Evolutionary conservation across 2,797 vertebrate genomes (phyloP).

Genomic region (Steatocranus sp.): DNA sequence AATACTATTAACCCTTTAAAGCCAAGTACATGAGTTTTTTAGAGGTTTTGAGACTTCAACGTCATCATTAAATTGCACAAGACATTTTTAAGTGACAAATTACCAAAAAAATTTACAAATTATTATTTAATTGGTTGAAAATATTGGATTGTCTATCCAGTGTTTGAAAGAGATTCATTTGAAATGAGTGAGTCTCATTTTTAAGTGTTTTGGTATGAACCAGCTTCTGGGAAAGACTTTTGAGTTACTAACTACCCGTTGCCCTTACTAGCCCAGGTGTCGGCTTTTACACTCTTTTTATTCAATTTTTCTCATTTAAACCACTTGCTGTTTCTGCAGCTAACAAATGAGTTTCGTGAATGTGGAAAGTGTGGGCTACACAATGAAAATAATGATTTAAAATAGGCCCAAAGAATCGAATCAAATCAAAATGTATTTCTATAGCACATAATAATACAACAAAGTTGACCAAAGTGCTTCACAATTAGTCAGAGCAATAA

Average conservation of each 20-base stretch:
- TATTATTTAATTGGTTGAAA: neutral
- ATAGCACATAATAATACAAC: neutral
- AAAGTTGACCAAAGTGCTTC: neutral
- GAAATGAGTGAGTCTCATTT: neutral
- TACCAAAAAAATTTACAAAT: neutral
- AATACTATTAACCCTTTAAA: neutral
- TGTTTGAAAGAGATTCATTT: neutral
- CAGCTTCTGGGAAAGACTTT: neutral
- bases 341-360: neutral
- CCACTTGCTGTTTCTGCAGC: neutral
- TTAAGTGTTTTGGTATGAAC: neutral
- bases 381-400: neutral
- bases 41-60: neutral
- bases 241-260: neutral
- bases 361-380: neutral
- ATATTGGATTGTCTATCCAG: neutral
- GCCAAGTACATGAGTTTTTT: rapidly evolving
- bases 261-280: neutral
- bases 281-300: neutral
- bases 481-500: neutral
- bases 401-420: neutral
- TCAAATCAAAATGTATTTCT: neutral
- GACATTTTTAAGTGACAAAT: neutral
- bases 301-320: rapidly evolving
- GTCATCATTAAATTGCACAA: neutral